Evolutionary conservation across 2,113 vertebrate genomes (phyloP).

Genomic region (Neogobius melanostomus): DNA sequence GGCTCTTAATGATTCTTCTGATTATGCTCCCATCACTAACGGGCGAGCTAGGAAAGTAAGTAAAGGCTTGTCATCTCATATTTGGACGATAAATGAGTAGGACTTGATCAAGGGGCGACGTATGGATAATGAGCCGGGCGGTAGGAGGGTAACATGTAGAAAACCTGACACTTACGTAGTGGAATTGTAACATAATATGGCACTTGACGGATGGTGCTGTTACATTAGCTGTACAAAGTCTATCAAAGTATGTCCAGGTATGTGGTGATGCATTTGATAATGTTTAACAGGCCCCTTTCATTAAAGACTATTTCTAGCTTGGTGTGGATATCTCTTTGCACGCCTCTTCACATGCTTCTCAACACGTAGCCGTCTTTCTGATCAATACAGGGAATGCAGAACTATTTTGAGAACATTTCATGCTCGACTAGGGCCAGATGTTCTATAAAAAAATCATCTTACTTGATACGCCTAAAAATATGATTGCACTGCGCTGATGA

Average conservation of each 20-base stretch:
- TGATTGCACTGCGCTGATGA: constrained; percentile 48
- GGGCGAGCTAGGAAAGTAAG: constrained; percentile 69
- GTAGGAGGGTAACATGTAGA: constrained; percentile 24
- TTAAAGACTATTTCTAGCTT: constrained; percentile 4
- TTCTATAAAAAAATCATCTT: constrained; percentile 54
- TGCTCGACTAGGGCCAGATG: constrained; percentile 66
- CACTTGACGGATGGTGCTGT: constrained; percentile 5
- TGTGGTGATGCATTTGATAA: background rate
- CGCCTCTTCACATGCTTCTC: constrained; percentile 12
- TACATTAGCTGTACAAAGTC: constrained; percentile 2
- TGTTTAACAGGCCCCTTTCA: background rate
- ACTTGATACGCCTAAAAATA: constrained; percentile 44
- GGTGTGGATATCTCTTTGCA: constrained; percentile 4
- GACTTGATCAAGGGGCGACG: constrained; percentile 61
- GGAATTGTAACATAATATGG: constrained; percentile 11
- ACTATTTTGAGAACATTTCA: constrained; percentile 66
- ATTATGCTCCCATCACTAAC: constrained; percentile 69
- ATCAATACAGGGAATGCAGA: constrained; percentile 58
- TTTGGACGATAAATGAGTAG: constrained; percentile 68
- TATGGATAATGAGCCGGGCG: constrained; percentile 65
- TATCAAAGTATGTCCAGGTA: constrained; percentile 25
- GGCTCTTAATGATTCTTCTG: constrained; percentile 74
- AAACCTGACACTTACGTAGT: constrained; percentile 29
- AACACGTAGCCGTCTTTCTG: constrained; percentile 29
- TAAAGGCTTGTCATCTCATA: constrained; percentile 66